Evolutionary conservation across 2,797 vertebrate genomes (phyloP).

Genomic region (Artibeus lituratus): DNA sequence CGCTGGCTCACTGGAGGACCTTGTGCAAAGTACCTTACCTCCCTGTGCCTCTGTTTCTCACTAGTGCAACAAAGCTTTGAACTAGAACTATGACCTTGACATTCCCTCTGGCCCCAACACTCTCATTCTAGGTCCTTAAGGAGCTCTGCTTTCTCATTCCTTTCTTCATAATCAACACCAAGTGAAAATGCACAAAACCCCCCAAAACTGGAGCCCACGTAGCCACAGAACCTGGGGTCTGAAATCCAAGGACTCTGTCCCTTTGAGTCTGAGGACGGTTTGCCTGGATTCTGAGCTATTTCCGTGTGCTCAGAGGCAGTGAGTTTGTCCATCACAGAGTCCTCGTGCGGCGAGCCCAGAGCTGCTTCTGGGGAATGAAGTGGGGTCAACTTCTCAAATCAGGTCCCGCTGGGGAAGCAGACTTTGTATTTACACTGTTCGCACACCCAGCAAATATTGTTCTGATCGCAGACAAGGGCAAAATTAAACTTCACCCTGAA

Average conservation of each 20-base stretch:
- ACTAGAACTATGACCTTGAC: background rate
- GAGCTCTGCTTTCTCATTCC: background rate
- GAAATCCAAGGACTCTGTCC: constrained; percentile 19
- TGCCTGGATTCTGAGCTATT: constrained; percentile 58
- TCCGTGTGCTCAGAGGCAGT: constrained; percentile 58
- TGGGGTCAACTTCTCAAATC: constrained; percentile 78
- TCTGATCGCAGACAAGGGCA: background rate
- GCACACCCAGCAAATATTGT: constrained; percentile 35
- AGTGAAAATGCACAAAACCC: constrained; percentile 58
- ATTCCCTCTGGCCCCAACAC: background rate
- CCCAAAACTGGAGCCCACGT: constrained; percentile 31
- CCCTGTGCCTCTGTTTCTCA: background rate
- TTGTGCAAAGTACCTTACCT: background rate
- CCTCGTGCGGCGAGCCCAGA: constrained; percentile 62
- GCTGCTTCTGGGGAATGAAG: constrained; percentile 64
- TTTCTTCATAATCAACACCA: constrained; percentile 2
- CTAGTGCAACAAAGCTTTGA: background rate
- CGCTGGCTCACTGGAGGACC: background rate
- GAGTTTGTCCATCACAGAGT: constrained; percentile 58
- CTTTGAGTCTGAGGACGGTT: constrained; percentile 14
- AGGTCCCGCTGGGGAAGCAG: constrained; percentile 69
- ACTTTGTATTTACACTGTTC: constrained; percentile 37
- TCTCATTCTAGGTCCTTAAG: background rate
- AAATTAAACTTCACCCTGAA: background rate
- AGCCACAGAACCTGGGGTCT: constrained; percentile 42